A percentile compares a stretch with the other conserved stretches of the same genome.
phyloP scores from a whole-genome alignment of 1,140 invertebrate genomes.

The Drosophila saltans region DNA sequence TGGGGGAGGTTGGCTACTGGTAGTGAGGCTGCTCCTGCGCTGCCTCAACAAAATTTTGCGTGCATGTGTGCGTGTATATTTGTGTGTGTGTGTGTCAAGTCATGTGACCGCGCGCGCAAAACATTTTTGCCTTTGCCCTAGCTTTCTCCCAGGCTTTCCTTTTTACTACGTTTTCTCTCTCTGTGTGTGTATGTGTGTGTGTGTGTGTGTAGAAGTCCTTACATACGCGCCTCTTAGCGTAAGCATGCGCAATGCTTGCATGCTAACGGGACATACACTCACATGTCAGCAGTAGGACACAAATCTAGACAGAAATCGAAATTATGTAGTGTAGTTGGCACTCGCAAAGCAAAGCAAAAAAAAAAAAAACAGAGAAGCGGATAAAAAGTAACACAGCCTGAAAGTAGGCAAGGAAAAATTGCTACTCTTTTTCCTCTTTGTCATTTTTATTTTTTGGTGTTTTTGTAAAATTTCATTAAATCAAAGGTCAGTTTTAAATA shows the following conservation, averaged over 20 bases:
- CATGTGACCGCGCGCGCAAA: slow-evolving; percentile 79
- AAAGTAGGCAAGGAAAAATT: slow-evolving; percentile 23
- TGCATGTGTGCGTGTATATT: slow-evolving; percentile 18
- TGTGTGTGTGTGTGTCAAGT: slow-evolving; percentile 57
- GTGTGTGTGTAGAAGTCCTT: slow-evolving; percentile 25
- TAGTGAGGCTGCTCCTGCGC: slow-evolving; percentile 55
- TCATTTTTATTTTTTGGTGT: too few species aligned
- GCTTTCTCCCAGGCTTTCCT: slow-evolving; percentile 14
- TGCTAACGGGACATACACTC: slow-evolving; percentile 28
- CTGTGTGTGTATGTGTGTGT: slow-evolving; percentile 45
- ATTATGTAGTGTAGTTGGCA: slow-evolving; percentile 6
- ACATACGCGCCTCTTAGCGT: slow-evolving; percentile 64
- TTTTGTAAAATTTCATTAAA: not conserved
- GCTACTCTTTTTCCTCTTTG: too few species aligned
- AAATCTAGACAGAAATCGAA: slow-evolving; percentile 16
- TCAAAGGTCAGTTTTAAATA: not conserved
- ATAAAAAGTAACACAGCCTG: not conserved
- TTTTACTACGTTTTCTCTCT: slow-evolving; percentile 41
- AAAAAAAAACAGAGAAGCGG: not conserved
- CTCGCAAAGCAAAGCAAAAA: too few species aligned
- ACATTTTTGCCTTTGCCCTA: slow-evolving; percentile 56
- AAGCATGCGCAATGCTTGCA: slow-evolving; percentile 64
- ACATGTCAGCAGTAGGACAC: slow-evolving; percentile 53
- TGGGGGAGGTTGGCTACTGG: not conserved
- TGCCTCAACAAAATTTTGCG: slow-evolving; percentile 71